Evolutionary conservation across 53 echinoderm and acorn worm species (phyloP).

Genomic region (Arbacia lixula): DNA sequence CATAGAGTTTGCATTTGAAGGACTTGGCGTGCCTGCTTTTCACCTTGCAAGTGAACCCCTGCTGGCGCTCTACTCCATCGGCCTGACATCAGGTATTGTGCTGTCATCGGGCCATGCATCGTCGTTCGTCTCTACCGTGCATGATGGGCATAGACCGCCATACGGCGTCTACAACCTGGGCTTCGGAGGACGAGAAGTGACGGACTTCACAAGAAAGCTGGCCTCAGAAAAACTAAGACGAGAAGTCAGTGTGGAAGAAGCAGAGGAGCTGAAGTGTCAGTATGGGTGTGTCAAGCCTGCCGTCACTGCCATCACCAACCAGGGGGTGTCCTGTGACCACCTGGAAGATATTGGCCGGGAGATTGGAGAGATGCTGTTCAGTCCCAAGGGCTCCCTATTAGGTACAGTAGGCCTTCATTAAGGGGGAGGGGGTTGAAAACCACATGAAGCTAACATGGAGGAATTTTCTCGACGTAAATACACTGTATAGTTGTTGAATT

Average conservation of each 20-base stretch:
- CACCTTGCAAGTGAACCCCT: constrained; percentile 61
- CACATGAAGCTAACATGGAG: neutral
- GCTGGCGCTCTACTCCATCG: constrained; percentile 71
- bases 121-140: constrained; percentile 54
- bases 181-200: constrained; percentile 51
- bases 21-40: constrained; percentile 53
- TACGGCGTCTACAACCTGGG: constrained; percentile 53
- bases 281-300: constrained; percentile 4
- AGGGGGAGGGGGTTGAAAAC: neutral
- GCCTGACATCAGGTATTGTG: constrained; percentile 68
- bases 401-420: neutral
- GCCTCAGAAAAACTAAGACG: neutral
- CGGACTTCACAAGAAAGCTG: constrained; percentile 40
- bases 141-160: constrained; percentile 69
- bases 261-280: constrained; percentile 50
- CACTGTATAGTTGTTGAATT: too few species aligned
- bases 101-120: constrained; percentile 61
- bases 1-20: constrained; percentile 65
- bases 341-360: constrained; percentile 36
- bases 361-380: constrained; percentile 52
- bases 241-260: constrained; percentile 23
- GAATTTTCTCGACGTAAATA: too few species aligned
- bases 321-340: neutral
- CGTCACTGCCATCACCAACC: neutral
- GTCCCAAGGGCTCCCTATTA: neutral